phyloP scores from a whole-genome alignment of 2,797 vertebrate species.

The Cynodonichthys magdalenae region DNA sequence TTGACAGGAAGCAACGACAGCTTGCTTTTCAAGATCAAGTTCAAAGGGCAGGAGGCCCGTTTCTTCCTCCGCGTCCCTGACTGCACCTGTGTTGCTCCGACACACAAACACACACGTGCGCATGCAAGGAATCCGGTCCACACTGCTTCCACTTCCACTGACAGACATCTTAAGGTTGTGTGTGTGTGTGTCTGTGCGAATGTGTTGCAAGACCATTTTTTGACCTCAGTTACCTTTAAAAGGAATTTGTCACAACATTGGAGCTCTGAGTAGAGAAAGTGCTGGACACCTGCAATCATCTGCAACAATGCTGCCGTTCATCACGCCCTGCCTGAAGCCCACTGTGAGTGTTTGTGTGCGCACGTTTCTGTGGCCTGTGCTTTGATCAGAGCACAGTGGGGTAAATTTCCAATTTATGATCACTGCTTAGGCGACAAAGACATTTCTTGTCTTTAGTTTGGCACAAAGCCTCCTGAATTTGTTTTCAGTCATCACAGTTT shows the following conservation, averaged over 20 bases:
- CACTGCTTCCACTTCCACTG: conserved; percentile 32
- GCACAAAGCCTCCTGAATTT: conserved; percentile 7
- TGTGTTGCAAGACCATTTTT: conserved; percentile 9
- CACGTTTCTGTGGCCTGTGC: conserved; percentile 6
- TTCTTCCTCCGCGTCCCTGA: conserved; percentile 75
- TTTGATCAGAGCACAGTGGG: conserved; percentile 57
- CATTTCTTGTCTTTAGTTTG: conserved; percentile 6
- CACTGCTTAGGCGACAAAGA: conserved; percentile 34
- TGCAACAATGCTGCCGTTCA: conserved; percentile 58
- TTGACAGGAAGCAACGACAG: conserved; percentile 74
- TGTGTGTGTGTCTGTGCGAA: conserved; percentile 4
- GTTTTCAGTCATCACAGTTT: conserved; percentile 4
- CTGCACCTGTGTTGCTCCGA: conserved; percentile 76
- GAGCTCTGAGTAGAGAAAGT: conserved; percentile 51
- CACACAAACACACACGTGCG: conserved; percentile 24
- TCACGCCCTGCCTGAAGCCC: conserved; percentile 48
- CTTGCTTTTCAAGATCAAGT: conserved; percentile 81
- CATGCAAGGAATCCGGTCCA: conserved; percentile 16
- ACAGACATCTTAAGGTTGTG: conserved; percentile 55
- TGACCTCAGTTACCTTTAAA: conserved; percentile 68
- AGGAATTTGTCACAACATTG: conserved; percentile 72
- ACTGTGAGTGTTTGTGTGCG: conserved; percentile 8
- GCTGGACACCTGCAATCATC: conserved; percentile 67
- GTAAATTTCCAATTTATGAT: conserved; percentile 24
- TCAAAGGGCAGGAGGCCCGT: conserved; percentile 76